Conservation (phyloP, 2,888 invertebrate species). For the Volucella inflata region DNA sequence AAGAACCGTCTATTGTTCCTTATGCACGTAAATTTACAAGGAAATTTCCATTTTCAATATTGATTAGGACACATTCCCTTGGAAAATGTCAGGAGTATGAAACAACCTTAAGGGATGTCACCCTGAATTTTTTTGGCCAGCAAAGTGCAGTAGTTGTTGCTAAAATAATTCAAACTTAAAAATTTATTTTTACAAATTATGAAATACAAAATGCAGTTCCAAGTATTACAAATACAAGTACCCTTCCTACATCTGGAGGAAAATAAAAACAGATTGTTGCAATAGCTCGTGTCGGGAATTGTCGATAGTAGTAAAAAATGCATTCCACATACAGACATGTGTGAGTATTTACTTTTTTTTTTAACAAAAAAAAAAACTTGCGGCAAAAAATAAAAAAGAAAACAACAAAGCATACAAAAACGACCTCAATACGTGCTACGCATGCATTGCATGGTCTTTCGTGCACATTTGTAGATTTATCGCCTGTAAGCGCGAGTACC, state of each 20-base stretch:
- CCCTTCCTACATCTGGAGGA: slow-evolving; percentile 22
- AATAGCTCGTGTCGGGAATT: slow-evolving; percentile 62
- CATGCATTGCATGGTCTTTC: slow-evolving; percentile 54
- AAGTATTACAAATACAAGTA: slow-evolving; percentile 41
- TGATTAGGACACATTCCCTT: too few species aligned
- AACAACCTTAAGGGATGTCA: too few species aligned
- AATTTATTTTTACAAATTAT: neutral
- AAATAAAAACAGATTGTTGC: slow-evolving; percentile 19
- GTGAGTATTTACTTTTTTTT: neutral
- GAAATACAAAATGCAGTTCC: neutral
- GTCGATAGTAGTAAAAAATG: slow-evolving; percentile 28
- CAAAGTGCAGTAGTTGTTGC: too few species aligned
- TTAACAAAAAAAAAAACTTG: slow-evolving; percentile 63
- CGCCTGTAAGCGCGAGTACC: slow-evolving; percentile 49
- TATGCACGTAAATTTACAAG: too few species aligned
- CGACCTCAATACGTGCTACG: slow-evolving; percentile 71
- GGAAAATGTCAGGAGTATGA: too few species aligned
- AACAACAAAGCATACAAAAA: slow-evolving; percentile 33
- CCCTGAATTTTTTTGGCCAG: too few species aligned
- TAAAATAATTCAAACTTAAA: neutral
- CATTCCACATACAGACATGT: slow-evolving; percentile 21
- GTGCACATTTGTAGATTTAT: slow-evolving; percentile 62
- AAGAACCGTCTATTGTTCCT: too few species aligned
- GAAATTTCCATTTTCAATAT: too few species aligned
- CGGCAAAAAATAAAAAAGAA: slow-evolving; percentile 40